A percentile compares a stretch with the other conserved stretches of the same genome.
Evolutionary conservation across 2,113 vertebrate species (phyloP).

Genomic region (Bothrops jararaca): DNA sequence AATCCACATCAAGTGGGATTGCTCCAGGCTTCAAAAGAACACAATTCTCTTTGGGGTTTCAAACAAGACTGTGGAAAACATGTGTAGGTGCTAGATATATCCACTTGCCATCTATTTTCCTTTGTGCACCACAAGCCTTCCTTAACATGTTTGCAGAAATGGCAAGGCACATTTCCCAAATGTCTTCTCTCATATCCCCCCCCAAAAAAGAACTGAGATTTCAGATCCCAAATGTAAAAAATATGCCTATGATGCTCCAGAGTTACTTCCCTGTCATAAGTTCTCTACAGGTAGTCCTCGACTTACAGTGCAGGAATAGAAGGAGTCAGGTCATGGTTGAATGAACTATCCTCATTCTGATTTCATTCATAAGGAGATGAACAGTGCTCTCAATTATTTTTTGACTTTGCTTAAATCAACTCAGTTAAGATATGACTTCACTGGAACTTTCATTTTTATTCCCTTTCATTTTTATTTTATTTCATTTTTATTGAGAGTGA

Average conservation of each 20-base stretch:
- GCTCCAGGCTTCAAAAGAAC: background rate
- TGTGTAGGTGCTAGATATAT: background rate
- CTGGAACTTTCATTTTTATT: background rate
- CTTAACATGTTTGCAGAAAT: background rate
- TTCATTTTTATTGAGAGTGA: background rate
- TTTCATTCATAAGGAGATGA: background rate
- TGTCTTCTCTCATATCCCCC: background rate
- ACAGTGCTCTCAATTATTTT: background rate
- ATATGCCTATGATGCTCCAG: background rate
- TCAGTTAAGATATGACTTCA: background rate
- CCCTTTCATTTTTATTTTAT: background rate
- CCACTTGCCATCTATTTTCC: background rate
- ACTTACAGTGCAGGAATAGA: background rate
- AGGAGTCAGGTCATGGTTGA: background rate
- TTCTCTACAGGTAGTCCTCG: background rate
- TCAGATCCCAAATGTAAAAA: background rate
- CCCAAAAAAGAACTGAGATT: background rate
- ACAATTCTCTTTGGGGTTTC: background rate
- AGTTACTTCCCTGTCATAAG: background rate
- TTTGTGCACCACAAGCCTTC: background rate
- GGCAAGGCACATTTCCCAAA: background rate
- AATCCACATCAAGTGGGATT: background rate
- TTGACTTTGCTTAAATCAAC: background rate
- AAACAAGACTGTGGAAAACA: background rate
- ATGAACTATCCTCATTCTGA: background rate